These are phyloP conservation scores for Epirrhoe alternata DNA, from an alignment of 2,888 invertebrate species.

Conservation along the genomic window DNA sequence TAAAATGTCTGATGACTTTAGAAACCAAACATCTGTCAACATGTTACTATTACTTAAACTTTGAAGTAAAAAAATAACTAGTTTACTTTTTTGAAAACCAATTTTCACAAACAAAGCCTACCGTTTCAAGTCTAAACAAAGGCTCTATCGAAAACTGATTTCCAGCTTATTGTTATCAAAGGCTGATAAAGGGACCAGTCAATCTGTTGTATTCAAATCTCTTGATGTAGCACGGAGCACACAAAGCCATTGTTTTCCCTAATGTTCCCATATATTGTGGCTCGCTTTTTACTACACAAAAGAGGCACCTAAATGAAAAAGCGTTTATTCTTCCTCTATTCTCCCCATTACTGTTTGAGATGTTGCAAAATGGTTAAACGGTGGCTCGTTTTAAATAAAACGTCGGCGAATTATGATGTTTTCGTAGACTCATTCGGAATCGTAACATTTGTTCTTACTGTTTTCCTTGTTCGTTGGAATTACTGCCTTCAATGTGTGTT, in stretches of 20 bases:
- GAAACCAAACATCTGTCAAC: background rate
- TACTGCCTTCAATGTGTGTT: constrained; percentile 15
- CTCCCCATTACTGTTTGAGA: constrained; percentile 54
- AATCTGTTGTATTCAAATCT: constrained; percentile 60
- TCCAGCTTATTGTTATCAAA: constrained; percentile 27
- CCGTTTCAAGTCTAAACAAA: background rate
- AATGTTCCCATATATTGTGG: constrained; percentile 72
- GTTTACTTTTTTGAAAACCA: background rate
- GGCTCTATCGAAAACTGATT: constrained; percentile 18
- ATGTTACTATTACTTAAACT: background rate
- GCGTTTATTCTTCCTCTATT: constrained; percentile 67
- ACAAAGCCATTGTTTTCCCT: constrained; percentile 72
- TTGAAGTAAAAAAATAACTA: background rate
- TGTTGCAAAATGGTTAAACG: constrained; percentile 45
- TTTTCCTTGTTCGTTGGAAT: constrained; percentile 33
- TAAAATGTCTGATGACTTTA: constrained; percentile 4
- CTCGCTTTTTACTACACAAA: constrained; percentile 70
- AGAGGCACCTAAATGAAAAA: constrained; percentile 69
- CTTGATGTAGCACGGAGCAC: constrained; percentile 56
- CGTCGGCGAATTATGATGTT: constrained; percentile 31
- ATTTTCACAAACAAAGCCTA: constrained; percentile 11
- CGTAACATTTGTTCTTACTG: constrained; percentile 31
- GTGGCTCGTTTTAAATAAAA: constrained; percentile 33
- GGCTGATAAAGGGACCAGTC: constrained; percentile 52
- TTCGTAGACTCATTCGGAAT: constrained; percentile 29